These are phyloP conservation scores for Spondyliosoma cantharus DNA, from an alignment of 2,797 vertebrate genomes.

Conservation along the genomic window DNA sequence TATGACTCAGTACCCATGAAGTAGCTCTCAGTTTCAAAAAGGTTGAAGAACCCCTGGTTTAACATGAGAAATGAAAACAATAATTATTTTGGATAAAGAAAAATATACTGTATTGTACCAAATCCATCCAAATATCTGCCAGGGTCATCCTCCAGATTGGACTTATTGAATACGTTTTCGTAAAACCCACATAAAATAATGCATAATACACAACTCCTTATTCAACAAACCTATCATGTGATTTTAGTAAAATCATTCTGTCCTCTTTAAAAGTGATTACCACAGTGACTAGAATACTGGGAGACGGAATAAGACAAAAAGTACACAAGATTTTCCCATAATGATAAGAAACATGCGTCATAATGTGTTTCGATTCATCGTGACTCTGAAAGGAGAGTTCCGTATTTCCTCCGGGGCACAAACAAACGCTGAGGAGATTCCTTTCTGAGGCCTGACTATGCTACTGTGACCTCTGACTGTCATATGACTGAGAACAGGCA, in stretches of 20 bases:
- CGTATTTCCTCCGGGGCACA: constrained; percentile 27
- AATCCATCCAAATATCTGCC: not conserved
- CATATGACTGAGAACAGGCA: constrained; percentile 63
- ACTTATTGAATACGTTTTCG: not conserved
- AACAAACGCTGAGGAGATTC: constrained; percentile 27
- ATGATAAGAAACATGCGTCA: not conserved
- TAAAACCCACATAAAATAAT: not conserved
- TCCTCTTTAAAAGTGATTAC: constrained; percentile 3
- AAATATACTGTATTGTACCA: not conserved
- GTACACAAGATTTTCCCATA: not conserved
- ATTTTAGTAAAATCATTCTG: not conserved
- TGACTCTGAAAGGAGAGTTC: not conserved
- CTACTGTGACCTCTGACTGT: constrained; percentile 57
- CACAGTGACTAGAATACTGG: not conserved
- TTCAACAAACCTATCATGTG: constrained; percentile 1
- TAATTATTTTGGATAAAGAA: not conserved
- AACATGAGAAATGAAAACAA: not conserved
- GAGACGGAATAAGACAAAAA: not conserved
- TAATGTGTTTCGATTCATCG: not conserved
- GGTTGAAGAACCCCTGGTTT: too few species aligned
- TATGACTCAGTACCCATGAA: too few species aligned
- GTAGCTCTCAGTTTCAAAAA: too few species aligned
- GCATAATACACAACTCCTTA: not conserved
- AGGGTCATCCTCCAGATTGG: not conserved
- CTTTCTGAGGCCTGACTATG: constrained; percentile 29